Percentiles rank a stretch among this genome's conserved stretches.
phyloP scores from a whole-genome alignment of 37 sponge, comb jelly and placozoan species.

The Axinella damicornis region DNA sequence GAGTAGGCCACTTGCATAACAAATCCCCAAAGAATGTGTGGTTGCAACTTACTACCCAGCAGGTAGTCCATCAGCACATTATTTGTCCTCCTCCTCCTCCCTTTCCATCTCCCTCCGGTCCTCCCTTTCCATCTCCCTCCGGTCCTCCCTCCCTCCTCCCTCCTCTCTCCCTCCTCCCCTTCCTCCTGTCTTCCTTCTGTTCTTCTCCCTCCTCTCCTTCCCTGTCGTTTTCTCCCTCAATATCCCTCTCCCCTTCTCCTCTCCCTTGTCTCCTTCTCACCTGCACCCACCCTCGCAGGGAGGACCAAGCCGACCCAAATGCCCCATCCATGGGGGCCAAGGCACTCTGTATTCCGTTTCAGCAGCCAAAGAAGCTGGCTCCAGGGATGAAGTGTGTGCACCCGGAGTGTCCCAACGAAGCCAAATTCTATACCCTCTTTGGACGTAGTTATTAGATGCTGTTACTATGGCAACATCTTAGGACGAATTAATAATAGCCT shows the following conservation, averaged over 20 bases:
- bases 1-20: no score
- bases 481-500: no score
- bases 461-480: no score
- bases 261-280: not conserved
- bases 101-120: no score
- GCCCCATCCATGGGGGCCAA: conserved; percentile 99
- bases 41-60: no score
- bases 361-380: conserved; percentile 68
- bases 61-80: no score
- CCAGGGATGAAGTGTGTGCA: conserved; percentile 72
- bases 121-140: no score
- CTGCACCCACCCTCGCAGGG: no score
- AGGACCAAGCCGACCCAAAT: conserved; percentile 76
- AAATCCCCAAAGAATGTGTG: no score
- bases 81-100: no score
- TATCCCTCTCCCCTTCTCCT: not conserved
- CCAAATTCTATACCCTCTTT: conserved; percentile 93
- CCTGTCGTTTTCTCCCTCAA: no score
- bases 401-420: conserved; percentile 70
- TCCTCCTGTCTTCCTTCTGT: not conserved
- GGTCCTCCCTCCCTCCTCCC: no score
- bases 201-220: not conserved
- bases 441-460: conserved; percentile 91
- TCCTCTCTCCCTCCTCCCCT: not conserved
- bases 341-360: conserved; percentile 95